Percentiles rank a stretch among this genome's conserved stretches.
Conservation (phyloP, 2,797 vertebrate species). For the Falco biarmicus region DNA sequence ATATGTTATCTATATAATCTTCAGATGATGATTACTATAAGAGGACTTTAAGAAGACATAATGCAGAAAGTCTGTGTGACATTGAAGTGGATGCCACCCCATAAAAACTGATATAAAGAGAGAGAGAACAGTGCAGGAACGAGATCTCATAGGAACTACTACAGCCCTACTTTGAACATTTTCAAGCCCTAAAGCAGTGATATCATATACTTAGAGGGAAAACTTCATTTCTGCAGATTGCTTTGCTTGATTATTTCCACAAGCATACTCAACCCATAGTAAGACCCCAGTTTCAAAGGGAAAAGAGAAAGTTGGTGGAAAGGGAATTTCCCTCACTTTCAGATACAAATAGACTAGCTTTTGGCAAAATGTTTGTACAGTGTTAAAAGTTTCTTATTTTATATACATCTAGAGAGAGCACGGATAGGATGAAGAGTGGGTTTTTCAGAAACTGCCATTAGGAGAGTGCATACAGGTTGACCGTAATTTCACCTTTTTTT, state of each 20-base stretch:
- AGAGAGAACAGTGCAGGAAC: background rate
- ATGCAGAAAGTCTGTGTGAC: background rate
- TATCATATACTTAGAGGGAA: background rate
- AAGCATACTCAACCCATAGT: background rate
- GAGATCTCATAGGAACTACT: background rate
- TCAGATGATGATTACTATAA: background rate
- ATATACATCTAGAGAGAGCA: background rate
- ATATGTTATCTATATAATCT: background rate
- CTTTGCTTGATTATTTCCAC: background rate
- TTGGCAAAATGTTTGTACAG: background rate
- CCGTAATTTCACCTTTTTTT: background rate
- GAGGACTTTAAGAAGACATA: background rate
- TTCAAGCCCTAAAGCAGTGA: background rate
- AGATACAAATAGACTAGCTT: background rate
- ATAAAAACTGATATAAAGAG: background rate
- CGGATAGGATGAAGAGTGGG: background rate
- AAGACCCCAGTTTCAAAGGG: background rate
- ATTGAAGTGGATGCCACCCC: background rate
- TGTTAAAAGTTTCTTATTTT: background rate
- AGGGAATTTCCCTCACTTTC: background rate
- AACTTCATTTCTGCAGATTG: background rate
- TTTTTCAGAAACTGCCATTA: background rate
- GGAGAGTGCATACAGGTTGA: background rate
- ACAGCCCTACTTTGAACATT: background rate
- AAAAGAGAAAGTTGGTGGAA: background rate